phyloP scores from a whole-genome alignment of 2,797 vertebrate genomes.

The Leptoclinus maculatus region DNA sequence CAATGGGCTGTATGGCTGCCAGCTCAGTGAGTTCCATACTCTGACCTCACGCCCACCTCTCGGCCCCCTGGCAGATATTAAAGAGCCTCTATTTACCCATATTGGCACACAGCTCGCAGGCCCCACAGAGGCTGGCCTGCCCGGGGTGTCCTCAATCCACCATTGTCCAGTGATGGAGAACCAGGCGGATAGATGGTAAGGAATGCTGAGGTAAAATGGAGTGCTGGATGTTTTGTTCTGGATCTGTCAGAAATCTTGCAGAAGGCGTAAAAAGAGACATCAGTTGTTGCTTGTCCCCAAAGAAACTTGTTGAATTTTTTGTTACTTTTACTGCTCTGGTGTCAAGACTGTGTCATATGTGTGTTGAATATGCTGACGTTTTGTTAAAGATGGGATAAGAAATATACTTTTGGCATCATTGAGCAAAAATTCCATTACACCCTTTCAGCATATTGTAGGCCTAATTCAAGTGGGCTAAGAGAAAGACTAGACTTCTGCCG shows the following conservation, averaged over 20 bases:
- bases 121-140: constrained; percentile 59
- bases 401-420: too few relatives aligned
- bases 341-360: not conserved
- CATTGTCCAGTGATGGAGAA: constrained; percentile 59
- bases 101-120: constrained; percentile 76
- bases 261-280: not conserved
- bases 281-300: not conserved
- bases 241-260: constrained; percentile 19
- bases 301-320: not conserved
- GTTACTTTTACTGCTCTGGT: not conserved
- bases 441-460: too few relatives aligned
- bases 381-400: not conserved
- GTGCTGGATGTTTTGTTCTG: constrained; percentile 16
- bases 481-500: too few relatives aligned
- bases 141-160: constrained; percentile 62
- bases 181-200: constrained; percentile 32
- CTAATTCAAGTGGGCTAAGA: too few relatives aligned
- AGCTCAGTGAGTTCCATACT: constrained; percentile 74
- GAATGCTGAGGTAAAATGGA: constrained; percentile 57
- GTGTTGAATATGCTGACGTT: not conserved
- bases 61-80: constrained; percentile 73
- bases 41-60: constrained; percentile 69
- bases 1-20: constrained; percentile 81
- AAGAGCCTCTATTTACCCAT: constrained; percentile 83
- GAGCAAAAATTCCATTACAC: too few relatives aligned